A percentile compares a stretch with the other conserved stretches of the same genome.
These are phyloP conservation scores for Cygnus atratus DNA, from an alignment of 2,113 vertebrate genomes.

Conservation along the genomic window DNA sequence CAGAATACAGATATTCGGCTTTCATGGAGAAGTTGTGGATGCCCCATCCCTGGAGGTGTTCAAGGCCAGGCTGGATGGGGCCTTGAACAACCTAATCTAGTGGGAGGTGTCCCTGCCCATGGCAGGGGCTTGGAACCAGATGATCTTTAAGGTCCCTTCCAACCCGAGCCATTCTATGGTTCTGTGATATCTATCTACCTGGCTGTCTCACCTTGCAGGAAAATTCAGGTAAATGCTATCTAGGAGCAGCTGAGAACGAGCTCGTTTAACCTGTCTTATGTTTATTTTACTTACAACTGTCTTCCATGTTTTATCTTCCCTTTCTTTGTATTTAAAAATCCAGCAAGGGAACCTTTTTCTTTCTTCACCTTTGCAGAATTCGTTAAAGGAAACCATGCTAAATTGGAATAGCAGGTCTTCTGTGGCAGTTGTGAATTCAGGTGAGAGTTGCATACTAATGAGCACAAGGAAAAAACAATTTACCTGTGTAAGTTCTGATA, in stretches of 20 bases:
- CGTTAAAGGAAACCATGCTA: not conserved
- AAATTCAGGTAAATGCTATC: not conserved
- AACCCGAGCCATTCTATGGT: not conserved
- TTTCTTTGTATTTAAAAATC: not conserved
- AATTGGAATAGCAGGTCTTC: not conserved
- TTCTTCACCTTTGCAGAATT: not conserved
- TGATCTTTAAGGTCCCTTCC: not conserved
- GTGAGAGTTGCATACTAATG: not conserved
- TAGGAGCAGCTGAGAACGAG: not conserved
- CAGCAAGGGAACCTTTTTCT: not conserved
- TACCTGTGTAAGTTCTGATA: not conserved
- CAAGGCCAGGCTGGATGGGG: not conserved
- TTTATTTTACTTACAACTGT: not conserved
- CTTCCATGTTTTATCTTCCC: not conserved
- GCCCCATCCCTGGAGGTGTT: not conserved
- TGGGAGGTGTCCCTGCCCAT: not conserved
- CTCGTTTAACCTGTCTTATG: not conserved
- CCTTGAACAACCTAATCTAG: not conserved
- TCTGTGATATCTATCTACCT: not conserved
- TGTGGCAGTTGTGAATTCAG: not conserved
- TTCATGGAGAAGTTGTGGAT: not conserved
- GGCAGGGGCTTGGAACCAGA: not conserved
- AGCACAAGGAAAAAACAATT: not conserved
- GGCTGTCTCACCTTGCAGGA: not conserved
- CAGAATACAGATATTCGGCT: not conserved